Evolutionary conservation across 2,113 vertebrate species (phyloP), one percentile per base, ranked within the genome.

Genomic region (Alexandromys fortis): DNA sequence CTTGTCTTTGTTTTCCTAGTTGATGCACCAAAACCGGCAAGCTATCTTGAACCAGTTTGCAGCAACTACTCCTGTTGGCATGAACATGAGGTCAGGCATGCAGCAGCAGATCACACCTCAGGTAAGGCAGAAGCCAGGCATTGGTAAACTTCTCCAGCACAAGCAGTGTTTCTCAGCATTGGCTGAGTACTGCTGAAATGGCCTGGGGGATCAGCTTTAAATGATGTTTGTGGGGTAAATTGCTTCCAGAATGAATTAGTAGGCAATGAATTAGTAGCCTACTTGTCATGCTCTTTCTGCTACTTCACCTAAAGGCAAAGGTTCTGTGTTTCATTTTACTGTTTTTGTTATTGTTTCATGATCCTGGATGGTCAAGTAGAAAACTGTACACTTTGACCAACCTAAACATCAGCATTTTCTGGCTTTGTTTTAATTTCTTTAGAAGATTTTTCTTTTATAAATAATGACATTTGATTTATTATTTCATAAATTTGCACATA

Each of bases 21-120:
- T 98, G 90, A 93, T 98, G 95, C 99, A 99, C 98, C 99, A 99
- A 91, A 99, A 99, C 98, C 98, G 99, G 42, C 98, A 99, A 95
- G 98, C 99, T 0, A 98, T 98, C 92, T 98, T 99, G 96, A 99
- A 98, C 97, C 98, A 98, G 97, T 99, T 99, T 95, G 98, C 99
- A 67, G 99, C 98, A 76, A 98, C 21, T n/a, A 97, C 98, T 91
- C 99, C 98, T 0, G 98, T 99, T 82, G 98, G 98, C 97, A 98
- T 99, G 91, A 99, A 98, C 79, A 98, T 99, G 97, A 98, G 99
- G 96, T 98, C 98, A 10, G 98, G 99, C 96, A 98, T 99, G 95
- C 99, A 99, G 95, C 98, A 98, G 89, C 99, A 99, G 90, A 99
- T 99, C 75, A 98, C 99, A 10, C 98, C 99, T 3, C 99, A 99